phyloP scores from a whole-genome alignment of 2,888 invertebrate genomes.

The Melitaea athalia region DNA sequence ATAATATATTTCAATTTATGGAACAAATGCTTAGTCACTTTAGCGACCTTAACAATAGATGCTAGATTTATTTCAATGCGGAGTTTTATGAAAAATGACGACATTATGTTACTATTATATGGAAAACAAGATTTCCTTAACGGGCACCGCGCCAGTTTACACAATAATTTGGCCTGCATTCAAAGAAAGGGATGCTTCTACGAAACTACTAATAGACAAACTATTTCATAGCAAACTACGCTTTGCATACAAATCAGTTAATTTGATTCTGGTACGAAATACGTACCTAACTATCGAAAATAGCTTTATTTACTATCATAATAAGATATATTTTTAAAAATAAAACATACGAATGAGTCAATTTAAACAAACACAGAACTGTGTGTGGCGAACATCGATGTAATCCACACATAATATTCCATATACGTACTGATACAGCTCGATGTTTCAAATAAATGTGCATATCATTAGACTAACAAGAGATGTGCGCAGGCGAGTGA shows the following conservation, averaged over 20 bases:
- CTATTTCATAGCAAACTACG: conserved; percentile 27
- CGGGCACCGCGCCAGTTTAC: conserved; percentile 46
- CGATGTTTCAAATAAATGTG: conserved; percentile 73
- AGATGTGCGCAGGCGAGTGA: conserved; percentile 52
- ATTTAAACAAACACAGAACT: conserved; percentile 1
- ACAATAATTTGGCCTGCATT: conserved; percentile 47
- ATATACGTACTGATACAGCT: conserved; percentile 42
- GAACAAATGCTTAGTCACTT: conserved; percentile 11
- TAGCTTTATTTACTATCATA: background rate
- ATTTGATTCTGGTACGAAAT: background rate
- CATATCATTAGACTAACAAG: conserved; percentile 77
- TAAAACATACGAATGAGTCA: background rate
- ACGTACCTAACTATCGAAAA: background rate
- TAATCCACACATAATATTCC: conserved; percentile 27
- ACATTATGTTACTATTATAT: conserved; percentile 43
- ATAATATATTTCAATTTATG: background rate
- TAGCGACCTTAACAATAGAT: conserved; percentile 22
- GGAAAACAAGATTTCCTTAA: conserved; percentile 43
- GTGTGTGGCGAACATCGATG: conserved; percentile 26
- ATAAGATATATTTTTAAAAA: background rate
- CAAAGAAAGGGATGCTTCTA: conserved; percentile 39
- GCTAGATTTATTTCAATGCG: conserved; percentile 36
- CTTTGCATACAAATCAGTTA: conserved; percentile 29
- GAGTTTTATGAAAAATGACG: conserved; percentile 46
- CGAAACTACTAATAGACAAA: conserved; percentile 29